Base-by-base conservation (phyloP, 2,113 vertebrate species). In the Tetrax tetrax region DNA sequence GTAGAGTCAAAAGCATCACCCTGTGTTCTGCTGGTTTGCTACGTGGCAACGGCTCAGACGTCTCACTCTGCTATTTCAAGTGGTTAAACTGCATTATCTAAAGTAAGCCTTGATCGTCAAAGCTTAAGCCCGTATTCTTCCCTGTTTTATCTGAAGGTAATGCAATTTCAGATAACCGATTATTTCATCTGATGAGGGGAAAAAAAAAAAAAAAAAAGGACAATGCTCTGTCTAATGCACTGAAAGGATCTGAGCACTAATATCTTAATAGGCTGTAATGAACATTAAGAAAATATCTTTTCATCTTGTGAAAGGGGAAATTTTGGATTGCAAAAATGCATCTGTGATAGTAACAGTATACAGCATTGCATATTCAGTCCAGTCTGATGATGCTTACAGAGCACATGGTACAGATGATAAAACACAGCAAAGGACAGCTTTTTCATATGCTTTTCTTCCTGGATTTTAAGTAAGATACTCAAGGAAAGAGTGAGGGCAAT, bases 11-110 rank as follows among this genome's bases (percentile, higher is more conserved):
- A 83, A 90, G 56, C 76, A 56, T 28, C 8, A 1, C n/a, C 43
- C 54, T 33, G 24, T 74, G 48, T 69, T 86, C 38, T 95, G 68
- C 77, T 92, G 59, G 7, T 79, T 71, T 89, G 57, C 81, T 80
- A 0, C 0, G 0, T 57, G 74, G 76, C 63, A 64, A 77, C 76
- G 75, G 84, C 83, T 97, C 51, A 71, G 72, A 54, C 66, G 85
- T 84, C 84, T 94, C 94, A 60, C 63, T 95, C 87, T 71, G 93
- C 92, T 89, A 6, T 80, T 92, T 95, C 86, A 95, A 96, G 90
- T 95, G 83, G 61, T 90, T 95, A 94, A 94, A 94, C 65, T 89
- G 25, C 90, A 95, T 96, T 95, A 96, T 79, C 95, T 95, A 87
- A 95, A 96, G 94, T 68, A 91, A 95, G 86, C 70, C 81, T 79